These are phyloP conservation scores for Exocentrus adspersus DNA, from an alignment of 2,888 invertebrate genomes.

Conservation along the genomic window DNA sequence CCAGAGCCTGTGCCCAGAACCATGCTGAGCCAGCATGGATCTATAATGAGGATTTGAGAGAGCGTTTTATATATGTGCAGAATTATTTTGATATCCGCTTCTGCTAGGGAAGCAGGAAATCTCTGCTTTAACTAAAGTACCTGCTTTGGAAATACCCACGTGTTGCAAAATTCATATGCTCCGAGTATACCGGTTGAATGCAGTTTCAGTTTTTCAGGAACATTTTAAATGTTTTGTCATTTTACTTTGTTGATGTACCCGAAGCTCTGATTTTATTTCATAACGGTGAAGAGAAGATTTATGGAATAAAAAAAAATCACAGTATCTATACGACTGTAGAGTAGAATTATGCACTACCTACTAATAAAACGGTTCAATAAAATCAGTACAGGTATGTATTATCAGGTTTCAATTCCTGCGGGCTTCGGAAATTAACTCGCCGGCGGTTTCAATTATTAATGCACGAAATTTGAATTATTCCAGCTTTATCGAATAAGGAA, in stretches of 20 bases:
- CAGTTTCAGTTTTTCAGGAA: no score
- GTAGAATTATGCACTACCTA: not conserved
- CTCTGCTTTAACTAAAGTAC: not conserved
- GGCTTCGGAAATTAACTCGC: not conserved
- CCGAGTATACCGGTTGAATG: no score
- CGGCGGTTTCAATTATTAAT: conserved; percentile 16
- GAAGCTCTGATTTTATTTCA: no score
- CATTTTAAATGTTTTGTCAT: no score
- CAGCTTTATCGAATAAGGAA: conserved; percentile 10
- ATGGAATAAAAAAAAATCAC: no score
- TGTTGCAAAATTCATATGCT: not conserved
- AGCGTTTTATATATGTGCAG: not conserved
- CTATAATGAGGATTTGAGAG: not conserved
- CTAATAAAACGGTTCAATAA: not conserved
- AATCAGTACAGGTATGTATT: no score
- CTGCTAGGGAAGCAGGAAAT: not conserved
- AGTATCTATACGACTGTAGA: no score
- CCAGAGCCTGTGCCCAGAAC: conserved; percentile 7
- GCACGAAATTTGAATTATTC: conserved; percentile 16
- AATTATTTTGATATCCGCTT: not conserved
- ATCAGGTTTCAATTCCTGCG: not conserved
- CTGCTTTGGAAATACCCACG: not conserved
- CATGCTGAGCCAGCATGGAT: conserved; percentile 15
- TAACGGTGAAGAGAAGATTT: no score
- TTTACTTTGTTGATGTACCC: no score